Percentiles rank a stretch among this genome's conserved stretches.
Evolutionary conservation across 2,797 vertebrate genomes (phyloP).

Genomic region (Lemur catta): DNA sequence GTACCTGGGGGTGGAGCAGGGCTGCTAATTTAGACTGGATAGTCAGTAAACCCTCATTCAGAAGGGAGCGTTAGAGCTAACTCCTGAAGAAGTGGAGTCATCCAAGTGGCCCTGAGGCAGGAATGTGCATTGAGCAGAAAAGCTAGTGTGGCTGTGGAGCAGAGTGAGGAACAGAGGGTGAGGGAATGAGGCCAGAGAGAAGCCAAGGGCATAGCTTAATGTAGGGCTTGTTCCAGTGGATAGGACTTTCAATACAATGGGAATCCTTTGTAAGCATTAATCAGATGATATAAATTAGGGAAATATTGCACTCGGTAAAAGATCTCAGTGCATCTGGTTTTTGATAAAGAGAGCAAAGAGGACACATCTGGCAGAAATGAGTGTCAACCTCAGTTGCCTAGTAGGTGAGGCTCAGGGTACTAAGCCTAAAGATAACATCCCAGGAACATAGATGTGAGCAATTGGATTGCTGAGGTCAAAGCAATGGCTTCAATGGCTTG

Average conservation of each 20-base stretch:
- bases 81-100: not conserved
- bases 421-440: not conserved
- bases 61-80: not conserved
- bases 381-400: not conserved
- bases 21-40: not conserved
- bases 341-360: not conserved
- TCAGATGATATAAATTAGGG: not conserved
- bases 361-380: not conserved
- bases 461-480: not conserved
- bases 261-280: not conserved
- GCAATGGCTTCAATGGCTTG: not conserved
- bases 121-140: not conserved
- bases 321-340: not conserved
- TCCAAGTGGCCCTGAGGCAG: accelerated
- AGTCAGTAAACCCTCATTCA: not conserved
- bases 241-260: not conserved
- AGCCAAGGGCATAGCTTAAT: accelerated
- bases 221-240: not conserved
- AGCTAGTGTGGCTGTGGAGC: not conserved
- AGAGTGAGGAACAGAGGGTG: not conserved
- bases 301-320: not conserved
- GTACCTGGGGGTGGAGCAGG: not conserved
- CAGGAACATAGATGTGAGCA: not conserved
- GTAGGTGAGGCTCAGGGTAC: not conserved
- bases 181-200: not conserved